A percentile compares a stretch with the other conserved stretches of the same genome.
Conservation (phyloP, 2,888 invertebrate genomes). For the Octodonta nipae region DNA sequence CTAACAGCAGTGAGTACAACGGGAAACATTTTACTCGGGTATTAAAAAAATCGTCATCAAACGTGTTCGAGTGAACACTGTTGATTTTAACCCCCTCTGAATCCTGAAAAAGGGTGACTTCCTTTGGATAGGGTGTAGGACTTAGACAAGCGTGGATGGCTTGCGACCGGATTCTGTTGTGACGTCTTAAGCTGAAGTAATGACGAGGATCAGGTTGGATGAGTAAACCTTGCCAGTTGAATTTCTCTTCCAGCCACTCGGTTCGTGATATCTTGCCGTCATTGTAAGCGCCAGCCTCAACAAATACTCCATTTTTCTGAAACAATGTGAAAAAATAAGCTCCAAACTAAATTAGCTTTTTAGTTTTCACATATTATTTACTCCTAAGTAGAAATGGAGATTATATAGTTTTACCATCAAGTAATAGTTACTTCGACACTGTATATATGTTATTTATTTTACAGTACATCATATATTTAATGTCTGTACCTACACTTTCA, state of each 20-base stretch:
- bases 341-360: no score
- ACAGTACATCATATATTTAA: no score
- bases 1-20: constrained; percentile 64
- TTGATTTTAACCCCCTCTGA: constrained; percentile 34
- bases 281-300: constrained; percentile 52
- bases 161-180: constrained; percentile 45
- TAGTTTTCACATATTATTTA: no score
- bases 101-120: constrained; percentile 34
- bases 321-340: constrained; percentile 16
- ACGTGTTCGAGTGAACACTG: constrained; percentile 41
- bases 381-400: no score
- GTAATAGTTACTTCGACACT: no score
- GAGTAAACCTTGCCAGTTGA: constrained; percentile 62
- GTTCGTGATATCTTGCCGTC: constrained; percentile 50
- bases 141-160: constrained; percentile 69
- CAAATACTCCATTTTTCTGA: constrained; percentile 57
- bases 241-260: constrained; percentile 54
- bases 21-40: constrained; percentile 76
- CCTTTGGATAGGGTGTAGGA: constrained; percentile 60
- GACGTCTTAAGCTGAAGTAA: constrained; percentile 51
- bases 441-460: no score
- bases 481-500: no score
- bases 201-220: constrained; percentile 67
- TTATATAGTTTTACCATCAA: no score
- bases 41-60: constrained; percentile 46